Evolutionary conservation across 2,888 invertebrate species (phyloP).

Genomic region (Strigamia maritima): DNA sequence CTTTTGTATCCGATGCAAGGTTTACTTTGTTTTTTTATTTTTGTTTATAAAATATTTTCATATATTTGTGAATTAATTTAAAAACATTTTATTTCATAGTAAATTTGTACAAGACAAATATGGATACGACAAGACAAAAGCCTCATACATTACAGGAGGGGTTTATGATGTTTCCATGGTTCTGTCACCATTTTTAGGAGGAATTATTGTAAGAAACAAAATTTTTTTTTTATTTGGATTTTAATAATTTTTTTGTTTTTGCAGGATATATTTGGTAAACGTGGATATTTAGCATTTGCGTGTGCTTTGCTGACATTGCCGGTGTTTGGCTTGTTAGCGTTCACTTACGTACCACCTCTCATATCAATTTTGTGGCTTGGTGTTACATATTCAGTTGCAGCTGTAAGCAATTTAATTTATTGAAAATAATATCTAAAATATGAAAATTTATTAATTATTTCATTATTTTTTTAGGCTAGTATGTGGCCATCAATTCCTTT

Average conservation of each 20-base stretch:
- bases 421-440: background rate
- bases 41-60: too few species aligned
- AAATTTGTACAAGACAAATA: slow-evolving; percentile 52
- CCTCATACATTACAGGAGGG: slow-evolving; percentile 52
- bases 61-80: background rate
- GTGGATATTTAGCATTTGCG: slow-evolving; percentile 50
- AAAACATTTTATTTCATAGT: slow-evolving; percentile 46
- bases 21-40: too few species aligned
- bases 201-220: slow-evolving; percentile 50
- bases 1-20: slow-evolving; percentile 55
- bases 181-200: slow-evolving; percentile 53
- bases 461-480: slow-evolving; percentile 46
- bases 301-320: slow-evolving; percentile 52
- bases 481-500: slow-evolving; percentile 54
- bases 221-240: slow-evolving; percentile 25
- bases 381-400: slow-evolving; percentile 53
- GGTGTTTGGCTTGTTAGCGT: slow-evolving; percentile 52
- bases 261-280: slow-evolving; percentile 52
- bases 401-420: slow-evolving; percentile 48
- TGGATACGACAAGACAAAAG: slow-evolving; percentile 45
- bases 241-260: slow-evolving; percentile 40
- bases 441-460: background rate
- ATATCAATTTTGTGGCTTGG: slow-evolving; percentile 53
- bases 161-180: slow-evolving; percentile 54
- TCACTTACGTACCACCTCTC: slow-evolving; percentile 50